Conservation (phyloP, 2,888 invertebrate genomes). For the Erpobdella octoculata region DNA sequence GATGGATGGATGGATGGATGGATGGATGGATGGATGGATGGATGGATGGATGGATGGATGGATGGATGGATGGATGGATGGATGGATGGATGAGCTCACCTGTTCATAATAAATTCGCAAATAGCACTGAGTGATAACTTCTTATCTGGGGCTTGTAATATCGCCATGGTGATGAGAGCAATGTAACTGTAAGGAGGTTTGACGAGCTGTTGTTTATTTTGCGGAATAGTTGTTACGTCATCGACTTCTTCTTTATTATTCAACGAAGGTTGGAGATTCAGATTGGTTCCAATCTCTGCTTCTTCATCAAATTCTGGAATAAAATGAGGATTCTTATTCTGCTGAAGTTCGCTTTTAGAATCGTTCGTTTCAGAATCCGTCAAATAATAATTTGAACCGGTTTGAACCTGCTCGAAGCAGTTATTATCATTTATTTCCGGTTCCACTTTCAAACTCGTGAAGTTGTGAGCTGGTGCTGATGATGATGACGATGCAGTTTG, state of each 20-base stretch:
- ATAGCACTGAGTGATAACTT: constrained; percentile 93
- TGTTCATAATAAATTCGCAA: constrained; percentile 90
- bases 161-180: constrained; percentile 96
- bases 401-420: background rate
- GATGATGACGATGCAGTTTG: too few species aligned
- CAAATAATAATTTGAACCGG: too few species aligned
- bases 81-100: too few species aligned
- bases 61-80: too few species aligned
- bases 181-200: constrained; percentile 99
- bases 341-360: background rate
- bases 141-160: constrained; percentile 76
- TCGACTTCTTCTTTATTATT: background rate
- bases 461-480: too few species aligned
- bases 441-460: too few species aligned
- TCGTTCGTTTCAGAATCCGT: too few species aligned
- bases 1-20: too few species aligned
- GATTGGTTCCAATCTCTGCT: background rate
- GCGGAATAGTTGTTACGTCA: too few species aligned
- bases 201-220: constrained; percentile 57
- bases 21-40: too few species aligned
- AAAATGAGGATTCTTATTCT: background rate
- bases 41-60: too few species aligned
- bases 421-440: background rate
- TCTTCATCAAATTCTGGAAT: background rate
- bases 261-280: background rate